These are phyloP conservation scores for Martes martes DNA, from an alignment of 2,113 vertebrate genomes.

Conservation along the genomic window DNA sequence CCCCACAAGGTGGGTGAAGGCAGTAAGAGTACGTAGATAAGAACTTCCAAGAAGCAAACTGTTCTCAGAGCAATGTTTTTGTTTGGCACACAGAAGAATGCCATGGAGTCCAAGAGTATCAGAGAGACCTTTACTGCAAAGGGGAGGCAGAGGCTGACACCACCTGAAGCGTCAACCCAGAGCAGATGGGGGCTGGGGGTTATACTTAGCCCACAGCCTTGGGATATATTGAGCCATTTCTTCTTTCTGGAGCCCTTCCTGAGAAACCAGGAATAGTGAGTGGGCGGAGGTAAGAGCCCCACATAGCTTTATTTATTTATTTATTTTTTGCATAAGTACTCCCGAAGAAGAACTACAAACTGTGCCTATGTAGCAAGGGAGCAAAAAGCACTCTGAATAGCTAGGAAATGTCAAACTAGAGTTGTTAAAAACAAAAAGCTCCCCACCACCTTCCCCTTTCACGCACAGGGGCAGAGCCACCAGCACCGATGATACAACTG, in stretches of 20 bases:
- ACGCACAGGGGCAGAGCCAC: not conserved
- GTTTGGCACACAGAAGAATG: not conserved
- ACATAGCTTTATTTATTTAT: not conserved
- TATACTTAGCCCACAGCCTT: not conserved
- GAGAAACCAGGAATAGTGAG: not conserved
- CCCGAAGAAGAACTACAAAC: not conserved
- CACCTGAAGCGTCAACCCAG: not conserved
- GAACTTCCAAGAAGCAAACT: not conserved
- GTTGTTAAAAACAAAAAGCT: not conserved
- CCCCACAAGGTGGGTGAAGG: not conserved
- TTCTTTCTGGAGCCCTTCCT: not conserved
- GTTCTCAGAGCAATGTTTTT: not conserved
- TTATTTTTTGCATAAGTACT: not conserved
- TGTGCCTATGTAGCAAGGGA: not conserved
- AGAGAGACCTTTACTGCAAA: not conserved
- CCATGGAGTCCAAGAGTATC: not conserved
- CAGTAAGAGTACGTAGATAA: not conserved
- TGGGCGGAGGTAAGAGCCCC: not conserved
- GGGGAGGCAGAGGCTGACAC: not conserved
- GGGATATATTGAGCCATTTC: not conserved
- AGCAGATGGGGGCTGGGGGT: not conserved
- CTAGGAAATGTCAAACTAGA: not conserved
- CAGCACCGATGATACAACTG: not conserved
- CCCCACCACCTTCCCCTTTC: not conserved
- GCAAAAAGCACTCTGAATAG: not conserved